Conservation (phyloP, 2,113 vertebrate genomes). For the Centropus unirufus region DNA sequence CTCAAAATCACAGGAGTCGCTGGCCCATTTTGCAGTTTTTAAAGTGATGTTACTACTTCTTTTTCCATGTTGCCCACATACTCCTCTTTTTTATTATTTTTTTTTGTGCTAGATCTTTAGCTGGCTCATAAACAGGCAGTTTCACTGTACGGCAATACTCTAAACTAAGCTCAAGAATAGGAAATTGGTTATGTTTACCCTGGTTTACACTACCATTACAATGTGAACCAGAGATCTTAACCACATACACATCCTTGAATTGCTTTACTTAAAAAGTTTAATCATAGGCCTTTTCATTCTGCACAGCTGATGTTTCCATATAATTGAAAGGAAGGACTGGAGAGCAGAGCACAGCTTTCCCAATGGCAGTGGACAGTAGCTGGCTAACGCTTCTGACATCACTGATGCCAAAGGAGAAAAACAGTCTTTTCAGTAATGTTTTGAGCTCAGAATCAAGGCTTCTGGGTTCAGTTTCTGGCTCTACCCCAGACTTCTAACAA, state of each 20-base stretch:
- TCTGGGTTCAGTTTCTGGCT: constrained; percentile 21
- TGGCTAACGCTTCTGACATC: neutral
- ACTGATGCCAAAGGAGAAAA: neutral
- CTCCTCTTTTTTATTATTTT: neutral
- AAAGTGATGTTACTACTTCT: neutral
- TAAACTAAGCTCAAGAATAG: constrained; percentile 19
- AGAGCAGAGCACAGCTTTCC: neutral
- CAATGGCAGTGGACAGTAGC: neutral
- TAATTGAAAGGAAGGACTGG: neutral
- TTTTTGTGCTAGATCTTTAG: neutral
- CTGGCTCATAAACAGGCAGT: neutral
- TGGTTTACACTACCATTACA: constrained; percentile 45
- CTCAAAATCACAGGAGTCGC: neutral
- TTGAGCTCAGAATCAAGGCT: neutral
- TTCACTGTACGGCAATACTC: constrained; percentile 29
- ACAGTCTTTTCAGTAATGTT: neutral
- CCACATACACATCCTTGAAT: constrained; percentile 59
- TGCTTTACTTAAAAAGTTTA: constrained; percentile 62
- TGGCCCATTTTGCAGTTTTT: neutral
- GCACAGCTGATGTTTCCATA: constrained; percentile 18
- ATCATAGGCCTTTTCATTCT: constrained; percentile 39
- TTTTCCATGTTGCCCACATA: neutral
- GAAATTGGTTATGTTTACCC: neutral
- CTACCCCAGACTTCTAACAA: constrained; percentile 3
- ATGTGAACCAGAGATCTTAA: constrained; percentile 51